Conservation (phyloP, 2,888 invertebrate genomes). For the Mesorhabditis belari region DNA sequence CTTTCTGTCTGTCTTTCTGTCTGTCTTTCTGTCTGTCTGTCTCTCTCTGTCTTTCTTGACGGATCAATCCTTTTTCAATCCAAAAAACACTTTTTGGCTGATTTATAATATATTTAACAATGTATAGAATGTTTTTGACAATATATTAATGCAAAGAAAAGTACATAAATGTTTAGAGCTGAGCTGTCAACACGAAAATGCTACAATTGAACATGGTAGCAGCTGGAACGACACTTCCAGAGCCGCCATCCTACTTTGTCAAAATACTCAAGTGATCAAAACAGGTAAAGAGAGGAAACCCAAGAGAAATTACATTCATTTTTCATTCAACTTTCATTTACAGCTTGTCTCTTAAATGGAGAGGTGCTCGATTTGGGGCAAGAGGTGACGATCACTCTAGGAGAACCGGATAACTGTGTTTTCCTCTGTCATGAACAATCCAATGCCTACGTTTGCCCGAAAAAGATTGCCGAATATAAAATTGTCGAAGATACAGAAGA, state of each 20-base stretch:
- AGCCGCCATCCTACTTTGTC: conserved; percentile 20
- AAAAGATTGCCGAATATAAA: background rate
- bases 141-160: no score
- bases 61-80: no score
- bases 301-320: no score
- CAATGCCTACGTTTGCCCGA: background rate
- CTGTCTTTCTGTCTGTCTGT: no score
- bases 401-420: conserved; percentile 11
- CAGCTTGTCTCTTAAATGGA: conserved; percentile 21
- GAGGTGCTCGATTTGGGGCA: conserved; percentile 19
- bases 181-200: conserved; percentile 18
- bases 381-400: conserved; percentile 20
- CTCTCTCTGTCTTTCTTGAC: no score
- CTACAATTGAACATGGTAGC: conserved; percentile 14
- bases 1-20: no score
- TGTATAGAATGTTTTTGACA: no score
- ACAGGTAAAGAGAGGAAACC: conserved; percentile 10
- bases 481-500: background rate
- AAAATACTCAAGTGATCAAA: conserved; percentile 19
- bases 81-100: no score
- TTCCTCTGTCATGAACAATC: conserved; percentile 28
- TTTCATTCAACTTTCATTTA: conserved; percentile 3
- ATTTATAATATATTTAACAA: no score
- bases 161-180: conserved; percentile 23
- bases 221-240: conserved; percentile 16